phyloP scores from a whole-genome alignment of 2,888 invertebrate genomes.

The Platycheirus rosarum region DNA sequence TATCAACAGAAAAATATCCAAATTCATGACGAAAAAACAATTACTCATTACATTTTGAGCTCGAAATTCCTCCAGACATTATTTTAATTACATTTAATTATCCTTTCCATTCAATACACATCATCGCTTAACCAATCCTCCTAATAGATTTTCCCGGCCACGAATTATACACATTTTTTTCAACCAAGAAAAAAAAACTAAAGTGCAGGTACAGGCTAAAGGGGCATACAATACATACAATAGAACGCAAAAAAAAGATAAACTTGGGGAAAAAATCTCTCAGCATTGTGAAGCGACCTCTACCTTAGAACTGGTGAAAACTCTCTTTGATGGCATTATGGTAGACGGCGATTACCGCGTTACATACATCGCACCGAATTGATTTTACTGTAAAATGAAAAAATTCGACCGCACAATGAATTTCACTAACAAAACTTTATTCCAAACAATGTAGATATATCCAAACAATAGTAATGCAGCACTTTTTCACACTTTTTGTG shows the following conservation, averaged over 20 bases:
- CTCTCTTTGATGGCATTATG: conserved; percentile 75
- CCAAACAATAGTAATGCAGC: conserved; percentile 28
- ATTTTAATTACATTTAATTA: not conserved
- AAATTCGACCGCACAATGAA: conserved; percentile 52
- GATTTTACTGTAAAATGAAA: conserved; percentile 77
- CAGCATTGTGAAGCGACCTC: conserved; percentile 71
- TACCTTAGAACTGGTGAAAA: conserved; percentile 71
- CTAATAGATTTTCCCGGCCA: not conserved
- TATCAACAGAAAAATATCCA: conserved; percentile 35
- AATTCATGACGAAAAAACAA: conserved; percentile 4
- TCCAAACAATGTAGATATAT: conserved; percentile 31
- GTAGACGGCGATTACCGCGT: conserved; percentile 78
- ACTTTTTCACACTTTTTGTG: conserved; percentile 52
- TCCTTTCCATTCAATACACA: not conserved
- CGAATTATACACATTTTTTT: conserved; percentile 1
- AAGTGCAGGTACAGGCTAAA: conserved; percentile 18
- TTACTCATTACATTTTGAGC: conserved; percentile 8
- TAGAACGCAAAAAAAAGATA: conserved; percentile 27
- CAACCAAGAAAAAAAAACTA: conserved; percentile 1
- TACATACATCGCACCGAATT: conserved; percentile 78
- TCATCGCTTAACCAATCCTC: not conserved
- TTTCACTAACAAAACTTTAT: conserved; percentile 49
- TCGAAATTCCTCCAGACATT: not conserved
- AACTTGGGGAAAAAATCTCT: conserved; percentile 58
- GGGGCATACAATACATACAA: conserved; percentile 35